phyloP scores from a whole-genome alignment of 2,797 vertebrate species.

The Valencia hispanica region DNA sequence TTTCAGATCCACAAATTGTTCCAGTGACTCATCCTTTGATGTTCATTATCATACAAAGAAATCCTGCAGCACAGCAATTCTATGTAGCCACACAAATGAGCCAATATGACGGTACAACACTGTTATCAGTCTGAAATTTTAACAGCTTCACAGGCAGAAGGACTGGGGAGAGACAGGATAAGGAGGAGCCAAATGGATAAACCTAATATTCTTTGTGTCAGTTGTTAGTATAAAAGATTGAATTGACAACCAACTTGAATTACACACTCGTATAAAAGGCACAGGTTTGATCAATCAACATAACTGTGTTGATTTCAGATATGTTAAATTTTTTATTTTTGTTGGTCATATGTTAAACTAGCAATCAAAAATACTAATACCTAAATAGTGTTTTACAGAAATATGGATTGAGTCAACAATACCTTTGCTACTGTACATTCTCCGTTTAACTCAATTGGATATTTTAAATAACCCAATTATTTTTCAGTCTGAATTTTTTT shows the following conservation, averaged over 20 bases:
- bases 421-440: too few relatives aligned
- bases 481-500: too few relatives aligned
- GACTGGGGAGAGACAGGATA: too few relatives aligned
- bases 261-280: background rate
- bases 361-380: background rate
- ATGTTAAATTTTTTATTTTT: background rate
- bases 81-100: background rate
- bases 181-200: background rate
- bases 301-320: too few relatives aligned
- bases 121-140: background rate
- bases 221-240: background rate
- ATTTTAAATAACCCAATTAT: too few relatives aligned
- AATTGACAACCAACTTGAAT: too few relatives aligned
- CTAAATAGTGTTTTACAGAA: too few relatives aligned
- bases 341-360: background rate
- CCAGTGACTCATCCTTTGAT: slow-evolving; percentile 64
- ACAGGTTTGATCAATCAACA: background rate
- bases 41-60: background rate
- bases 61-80: background rate
- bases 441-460: too few relatives aligned
- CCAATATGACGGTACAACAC: background rate
- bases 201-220: background rate
- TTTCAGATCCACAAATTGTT: slow-evolving; percentile 49
- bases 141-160: background rate
- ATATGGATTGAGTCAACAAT: too few relatives aligned